Evolutionary conservation across 2,797 vertebrate genomes (phyloP), one percentile per base, ranked within the genome.

Genomic region (Masticophis lateralis): DNA sequence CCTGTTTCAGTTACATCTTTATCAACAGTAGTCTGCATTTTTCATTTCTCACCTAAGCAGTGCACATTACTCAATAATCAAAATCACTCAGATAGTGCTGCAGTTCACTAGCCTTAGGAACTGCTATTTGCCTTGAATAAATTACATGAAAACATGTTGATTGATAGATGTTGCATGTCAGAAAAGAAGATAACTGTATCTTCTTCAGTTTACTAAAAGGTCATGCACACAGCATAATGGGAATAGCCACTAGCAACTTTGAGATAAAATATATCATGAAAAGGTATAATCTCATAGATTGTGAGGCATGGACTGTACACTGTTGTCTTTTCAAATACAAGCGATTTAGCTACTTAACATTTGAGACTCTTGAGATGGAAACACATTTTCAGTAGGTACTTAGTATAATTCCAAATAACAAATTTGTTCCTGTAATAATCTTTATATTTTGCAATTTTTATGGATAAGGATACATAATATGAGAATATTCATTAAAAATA

Each of bases 161-260:
- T 99, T 99, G 99, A 99, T 99, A 99, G 98, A 98, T 97, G 98
- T 98, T 97, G 98, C 97, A 97, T 99, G 98, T 99, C 98, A 99
- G 97, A 98, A 98, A 98, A 98, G 98, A 98, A 99, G 99, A 99
- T 99, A 99, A 99, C 98, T 99, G 98, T 99, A 99, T 99, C 98
- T 98, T 98, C 98, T 97, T 97, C 98, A 98, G 98, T 98, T 98
- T 98, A 98, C 98, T 98, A 98, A 99, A 99, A 99, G 99, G 99
- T 99, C 99, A 99, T 98, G 98, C 98, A 98, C 97, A 98, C 97
- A 97, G 97, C 97, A 97, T 98, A 98, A 99, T 98, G 98, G 98
- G 98, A 99, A 98, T 98, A 98, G 98, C 98, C 98, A 98, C 97
- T 98, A 98, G 98, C 98, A 98, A 98, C 98, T 98, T 97, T 92